Evolutionary conservation across 1,140 invertebrate genomes (phyloP).

Genomic region (Drosophila jambulina): DNA sequence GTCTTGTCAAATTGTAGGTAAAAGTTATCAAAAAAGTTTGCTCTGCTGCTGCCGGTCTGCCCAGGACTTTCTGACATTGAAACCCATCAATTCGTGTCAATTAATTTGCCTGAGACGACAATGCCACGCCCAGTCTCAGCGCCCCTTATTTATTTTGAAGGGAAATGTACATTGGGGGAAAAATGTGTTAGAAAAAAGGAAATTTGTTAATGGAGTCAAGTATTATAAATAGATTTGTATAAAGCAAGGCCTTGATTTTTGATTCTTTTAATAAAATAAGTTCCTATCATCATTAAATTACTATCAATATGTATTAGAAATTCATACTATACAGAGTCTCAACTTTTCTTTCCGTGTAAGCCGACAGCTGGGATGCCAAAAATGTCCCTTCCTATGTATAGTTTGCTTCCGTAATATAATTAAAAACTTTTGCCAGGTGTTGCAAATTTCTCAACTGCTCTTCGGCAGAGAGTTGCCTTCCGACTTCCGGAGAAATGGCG

Average conservation of each 20-base stretch:
- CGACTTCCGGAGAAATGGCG: constrained; percentile 59
- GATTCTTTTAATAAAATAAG: neutral
- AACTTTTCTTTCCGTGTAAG: constrained; percentile 13
- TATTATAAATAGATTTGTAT: too few species aligned
- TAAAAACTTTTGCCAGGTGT: constrained; percentile 83
- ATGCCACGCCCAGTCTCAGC: constrained; percentile 50
- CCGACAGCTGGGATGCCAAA: constrained; percentile 58
- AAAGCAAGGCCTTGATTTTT: neutral
- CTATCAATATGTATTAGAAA: neutral
- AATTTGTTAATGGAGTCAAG: neutral
- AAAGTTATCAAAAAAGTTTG: constrained; percentile 73
- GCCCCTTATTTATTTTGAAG: neutral
- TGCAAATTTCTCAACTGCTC: constrained; percentile 73
- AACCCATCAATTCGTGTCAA: constrained; percentile 82
- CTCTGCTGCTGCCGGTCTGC: constrained; percentile 25
- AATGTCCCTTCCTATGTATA: constrained; percentile 61
- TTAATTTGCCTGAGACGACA: constrained; percentile 74
- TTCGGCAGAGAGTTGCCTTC: constrained; percentile 49
- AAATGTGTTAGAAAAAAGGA: neutral
- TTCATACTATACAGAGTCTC: accelerated
- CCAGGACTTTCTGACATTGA: constrained; percentile 70
- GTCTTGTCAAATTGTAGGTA: constrained; percentile 74
- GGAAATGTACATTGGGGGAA: neutral
- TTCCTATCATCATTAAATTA: neutral
- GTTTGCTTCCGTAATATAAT: constrained; percentile 74